These are phyloP conservation scores for Atta colombica DNA, from an alignment of 1,140 invertebrate species.

Conservation along the genomic window DNA sequence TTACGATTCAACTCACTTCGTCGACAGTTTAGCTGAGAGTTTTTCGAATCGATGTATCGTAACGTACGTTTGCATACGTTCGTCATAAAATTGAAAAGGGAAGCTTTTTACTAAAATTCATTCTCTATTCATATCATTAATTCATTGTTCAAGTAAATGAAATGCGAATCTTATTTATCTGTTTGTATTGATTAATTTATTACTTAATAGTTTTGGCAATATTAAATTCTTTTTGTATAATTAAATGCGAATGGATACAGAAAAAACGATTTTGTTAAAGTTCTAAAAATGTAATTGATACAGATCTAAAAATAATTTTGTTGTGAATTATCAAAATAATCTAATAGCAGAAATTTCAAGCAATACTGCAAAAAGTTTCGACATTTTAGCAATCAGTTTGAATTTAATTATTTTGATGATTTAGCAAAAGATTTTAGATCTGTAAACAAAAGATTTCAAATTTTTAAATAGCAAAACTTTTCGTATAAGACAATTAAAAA, in stretches of 20 bases:
- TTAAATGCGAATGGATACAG: background rate
- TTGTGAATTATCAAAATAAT: too few species aligned
- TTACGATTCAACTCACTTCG: conserved; percentile 48
- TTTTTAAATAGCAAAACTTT: too few species aligned
- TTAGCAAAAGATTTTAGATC: too few species aligned
- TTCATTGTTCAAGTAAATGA: background rate
- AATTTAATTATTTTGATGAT: too few species aligned
- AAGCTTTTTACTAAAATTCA: background rate
- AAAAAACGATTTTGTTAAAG: too few species aligned
- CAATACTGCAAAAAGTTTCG: too few species aligned
- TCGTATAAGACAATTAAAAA: background rate
- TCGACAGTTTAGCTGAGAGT: conserved; percentile 31
- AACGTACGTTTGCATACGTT: background rate
- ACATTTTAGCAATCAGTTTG: too few species aligned
- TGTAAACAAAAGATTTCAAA: too few species aligned
- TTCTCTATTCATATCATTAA: background rate
- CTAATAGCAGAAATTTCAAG: too few species aligned
- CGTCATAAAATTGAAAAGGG: conserved; percentile 21
- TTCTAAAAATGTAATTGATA: too few species aligned
- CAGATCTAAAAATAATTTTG: too few species aligned
- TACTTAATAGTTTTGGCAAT: background rate
- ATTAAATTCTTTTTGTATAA: background rate
- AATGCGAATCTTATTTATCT: background rate
- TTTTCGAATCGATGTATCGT: conserved; percentile 39
- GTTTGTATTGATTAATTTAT: background rate